Evolutionary conservation across 2,888 invertebrate species (phyloP).

Genomic region (Philopedon plagiatum): DNA sequence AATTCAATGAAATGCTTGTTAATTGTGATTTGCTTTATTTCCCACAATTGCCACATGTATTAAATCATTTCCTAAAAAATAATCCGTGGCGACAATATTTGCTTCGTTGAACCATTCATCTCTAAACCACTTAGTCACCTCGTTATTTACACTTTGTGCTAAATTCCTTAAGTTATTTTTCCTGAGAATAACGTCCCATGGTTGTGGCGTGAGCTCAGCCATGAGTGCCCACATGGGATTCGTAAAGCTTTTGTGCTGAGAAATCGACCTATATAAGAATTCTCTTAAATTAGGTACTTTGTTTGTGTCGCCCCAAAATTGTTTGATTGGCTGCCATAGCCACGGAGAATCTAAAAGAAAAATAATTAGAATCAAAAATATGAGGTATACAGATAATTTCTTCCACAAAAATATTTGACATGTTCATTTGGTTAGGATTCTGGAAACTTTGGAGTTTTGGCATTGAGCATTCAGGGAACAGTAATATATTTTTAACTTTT

Average conservation of each 20-base stretch:
- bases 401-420: no score
- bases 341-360: conserved; percentile 63
- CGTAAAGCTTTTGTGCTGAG: conserved; percentile 68
- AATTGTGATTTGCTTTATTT: conserved; percentile 53
- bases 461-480: no score
- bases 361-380: not conserved
- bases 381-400: no score
- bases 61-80: conserved; percentile 80
- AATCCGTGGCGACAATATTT: conserved; percentile 83
- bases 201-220: conserved; percentile 81
- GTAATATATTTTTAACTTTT: no score
- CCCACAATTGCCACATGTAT: conserved; percentile 76
- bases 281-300: conserved; percentile 70
- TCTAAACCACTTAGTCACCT: conserved; percentile 78
- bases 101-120: conserved; percentile 78
- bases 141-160: conserved; percentile 79
- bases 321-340: conserved; percentile 74
- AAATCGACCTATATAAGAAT: conserved; percentile 68
- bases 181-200: conserved; percentile 75
- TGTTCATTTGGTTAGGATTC: no score
- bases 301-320: conserved; percentile 79
- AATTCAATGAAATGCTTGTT: no score
- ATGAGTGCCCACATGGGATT: conserved; percentile 77
- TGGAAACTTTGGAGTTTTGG: no score
- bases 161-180: conserved; percentile 76